Base-by-base conservation (phyloP, 1,140 invertebrate genomes). In the Oedothorax gibbosus region DNA sequence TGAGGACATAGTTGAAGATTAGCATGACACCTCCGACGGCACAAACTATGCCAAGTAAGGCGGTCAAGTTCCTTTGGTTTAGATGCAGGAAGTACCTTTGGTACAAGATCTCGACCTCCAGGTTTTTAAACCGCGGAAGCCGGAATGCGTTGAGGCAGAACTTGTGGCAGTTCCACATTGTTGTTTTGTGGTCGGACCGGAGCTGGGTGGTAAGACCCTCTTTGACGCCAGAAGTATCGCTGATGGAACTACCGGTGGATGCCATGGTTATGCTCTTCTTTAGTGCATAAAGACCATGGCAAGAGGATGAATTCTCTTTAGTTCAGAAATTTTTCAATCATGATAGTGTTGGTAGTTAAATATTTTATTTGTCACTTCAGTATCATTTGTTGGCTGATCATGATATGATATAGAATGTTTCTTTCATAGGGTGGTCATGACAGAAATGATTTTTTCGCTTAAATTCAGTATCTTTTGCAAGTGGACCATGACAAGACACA, bases 71-170 rank as follows among this genome's bases (percentile, higher is more conserved):
- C 87, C 94, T 95, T 90, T 97, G 96, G 91, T 97, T 97, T 93
- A 97, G 95, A 83, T 96, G 94, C 78, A 97, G 92, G 89, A 97
- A 97, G 91, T 98, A 98, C 65, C 96, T 92, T 90, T 97, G 96
- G 90, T 97, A 97, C 68, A 97, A 90, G 92, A 94, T 94, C 90
- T 97, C 96, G 88, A 97, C 94, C 93, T 96, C 91, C 20, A 86
- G 14, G 78, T 65, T 69, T 7, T 75, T 86, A 68, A 88, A 88
- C 60, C 88, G 77, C 65, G 73, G 84, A 49, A 79, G 68, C 83
- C 72, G 83, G 57, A 87, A 85, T 54, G 82, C 80, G 71, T 87
- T 85, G 54, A 75, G 79, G 57, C 77, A 86, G 21, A 75, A 72
- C 3, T 65, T 50, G 57, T 72, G 73, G 64, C 85, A 86, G 51